Evolutionary conservation across 30 jellyfish, hydroid and myxozoan species (phyloP), one percentile per base, ranked within the genome.

Genomic region (Turritopsis dohrnii): DNA sequence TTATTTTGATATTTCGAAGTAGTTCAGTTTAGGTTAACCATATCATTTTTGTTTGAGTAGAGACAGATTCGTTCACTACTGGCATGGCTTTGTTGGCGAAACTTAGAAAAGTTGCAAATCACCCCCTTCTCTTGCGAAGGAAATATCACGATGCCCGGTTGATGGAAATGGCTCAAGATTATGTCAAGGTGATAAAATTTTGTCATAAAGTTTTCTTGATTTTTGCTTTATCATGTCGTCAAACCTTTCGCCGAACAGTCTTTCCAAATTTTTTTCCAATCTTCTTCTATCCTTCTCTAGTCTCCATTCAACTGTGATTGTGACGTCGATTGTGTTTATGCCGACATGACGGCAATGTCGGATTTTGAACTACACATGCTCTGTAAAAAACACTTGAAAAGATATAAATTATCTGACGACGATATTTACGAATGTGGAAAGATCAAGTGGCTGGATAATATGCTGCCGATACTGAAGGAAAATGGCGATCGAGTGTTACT

Each of bases 341-440:
- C 86, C 77, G 97, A 90, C 83, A 86, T 90, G 97, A 85, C 88
- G 25, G 95, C 71, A 18, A 86, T 90, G 95, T 90, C 97, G 9
- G 97, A 90, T 54, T 90, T 86, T 79, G 95, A 90, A 53, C 89
- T 90, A 72, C 97, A 90, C 84, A 71, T 21, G 54, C 90, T 90
- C 7, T 90, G 95, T 87, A 76, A 80, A 18, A 89, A 86, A 41
- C 83, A 90, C 54, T 81, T 90, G 28, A 76, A 24, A 21, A 79
- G 86, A 79, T 76, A 85, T 74, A 28, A 87, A 19, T 66, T 90
- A 25, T 76, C 79, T 65, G 83, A 90, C 65, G 97, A 90, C 27
- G 90, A 86, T 22, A 31, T 90, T 25, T 19, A 65, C 53, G 84
- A 75, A 21, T 79, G 96, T 31, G 97, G 95, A 8, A 90, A 90